Base-by-base conservation (phyloP, 2,113 vertebrate species). In the Lepisosteus oculatus region DNA sequence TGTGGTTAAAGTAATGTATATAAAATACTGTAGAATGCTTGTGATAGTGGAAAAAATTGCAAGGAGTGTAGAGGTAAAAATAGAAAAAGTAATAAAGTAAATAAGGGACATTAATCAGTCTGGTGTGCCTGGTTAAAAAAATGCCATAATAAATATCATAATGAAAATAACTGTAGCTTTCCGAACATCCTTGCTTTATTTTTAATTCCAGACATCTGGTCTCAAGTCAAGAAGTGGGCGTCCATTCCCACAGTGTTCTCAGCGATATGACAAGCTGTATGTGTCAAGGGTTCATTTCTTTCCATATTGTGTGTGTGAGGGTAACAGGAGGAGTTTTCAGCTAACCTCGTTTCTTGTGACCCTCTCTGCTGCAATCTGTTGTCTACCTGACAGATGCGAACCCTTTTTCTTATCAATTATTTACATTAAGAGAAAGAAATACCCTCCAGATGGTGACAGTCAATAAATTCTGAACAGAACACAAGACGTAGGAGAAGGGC, bases 241-340 rank as follows among this genome's bases (percentile, higher is more conserved):
- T 14, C 8, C 55, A 55, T 77, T 77, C 68, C 70, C 70, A 77
- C 66, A 81, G n/a, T 77, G 69, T 45, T 68, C 56, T 63, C 68
- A 15, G 68, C 11, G 43, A 45, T 43, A 29, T 15, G 3, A 68
- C 65, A 61, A 65, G 65, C 71, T 73, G 41, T 29, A 29, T 8
- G 6, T 67, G 74, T 70, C 74, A 69, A 42, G 70, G 66, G 74
- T 69, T 76, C 73, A 70, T 61, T 7, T 15, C 74, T 80, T 78
- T 80, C 79, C 72, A 67, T 78, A 61, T 71, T 72, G 74, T 72
- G 67, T 72, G 68, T 71, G 61, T 56, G 65, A 45, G 45, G 61
- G 41, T 41, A 66, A 44, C 55, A 15, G n/a, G 42, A 56, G 59
- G 43, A 14, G 44, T 17, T 41, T 15, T 14, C 61, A 56, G n/a